These are phyloP conservation scores for Halotydeus destructor DNA, from an alignment of 1,140 invertebrate genomes.

Conservation along the genomic window DNA sequence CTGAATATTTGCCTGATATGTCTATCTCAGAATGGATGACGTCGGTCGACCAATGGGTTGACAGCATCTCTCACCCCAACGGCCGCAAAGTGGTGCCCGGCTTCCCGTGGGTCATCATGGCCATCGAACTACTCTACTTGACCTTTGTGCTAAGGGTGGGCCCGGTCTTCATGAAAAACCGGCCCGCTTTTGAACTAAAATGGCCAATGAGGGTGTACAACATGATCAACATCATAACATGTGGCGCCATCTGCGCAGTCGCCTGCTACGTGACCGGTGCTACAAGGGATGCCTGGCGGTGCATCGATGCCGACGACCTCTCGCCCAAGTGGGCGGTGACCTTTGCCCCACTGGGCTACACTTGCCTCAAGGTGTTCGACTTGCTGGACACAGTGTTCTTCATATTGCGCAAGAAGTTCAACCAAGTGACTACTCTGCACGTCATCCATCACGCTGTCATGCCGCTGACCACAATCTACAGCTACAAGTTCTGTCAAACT, in stretches of 20 bases:
- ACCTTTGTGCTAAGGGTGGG: conserved; percentile 28
- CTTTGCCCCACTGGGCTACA: too few species aligned
- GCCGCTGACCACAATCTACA: not conserved
- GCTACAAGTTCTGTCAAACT: not conserved
- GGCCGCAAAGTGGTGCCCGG: too few species aligned
- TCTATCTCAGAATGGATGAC: too few species aligned
- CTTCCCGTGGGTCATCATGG: not conserved
- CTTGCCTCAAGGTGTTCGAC: conserved; percentile 27
- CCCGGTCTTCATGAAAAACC: conserved; percentile 56
- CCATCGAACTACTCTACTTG: conserved; percentile 6
- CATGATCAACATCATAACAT: conserved; percentile 40
- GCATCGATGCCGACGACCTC: too few species aligned
- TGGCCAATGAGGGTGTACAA: conserved; percentile 63
- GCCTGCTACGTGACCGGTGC: too few species aligned
- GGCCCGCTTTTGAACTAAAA: conserved; percentile 51
- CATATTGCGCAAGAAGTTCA: conserved; percentile 42
- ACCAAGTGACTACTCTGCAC: conserved; percentile 66
- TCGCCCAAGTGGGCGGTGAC: too few species aligned
- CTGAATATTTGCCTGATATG: too few species aligned
- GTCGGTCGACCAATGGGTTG: too few species aligned
- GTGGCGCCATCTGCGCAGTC: too few species aligned
- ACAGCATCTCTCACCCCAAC: too few species aligned
- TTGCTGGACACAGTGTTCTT: conserved; percentile 15
- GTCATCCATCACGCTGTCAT: conserved; percentile 61
- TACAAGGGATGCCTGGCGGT: too few species aligned